Evolutionary conservation across 2,797 vertebrate genomes (phyloP).

Genomic region (Cynopterus sphinx): DNA sequence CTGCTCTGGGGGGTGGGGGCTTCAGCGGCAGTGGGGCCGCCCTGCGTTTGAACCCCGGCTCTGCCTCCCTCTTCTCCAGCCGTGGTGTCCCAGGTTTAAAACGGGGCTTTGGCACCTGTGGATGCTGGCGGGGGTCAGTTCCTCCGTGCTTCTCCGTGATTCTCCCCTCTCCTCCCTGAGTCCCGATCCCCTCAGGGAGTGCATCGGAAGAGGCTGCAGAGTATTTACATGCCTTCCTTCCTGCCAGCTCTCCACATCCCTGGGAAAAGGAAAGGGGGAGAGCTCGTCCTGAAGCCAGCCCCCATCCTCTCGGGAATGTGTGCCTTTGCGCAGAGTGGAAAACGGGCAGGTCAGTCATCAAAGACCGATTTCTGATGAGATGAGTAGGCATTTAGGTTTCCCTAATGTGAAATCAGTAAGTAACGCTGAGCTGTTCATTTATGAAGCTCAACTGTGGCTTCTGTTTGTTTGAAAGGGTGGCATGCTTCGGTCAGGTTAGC

Average conservation of each 20-base stretch:
- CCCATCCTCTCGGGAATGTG: not conserved
- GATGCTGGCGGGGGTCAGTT: no score
- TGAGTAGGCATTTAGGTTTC: not conserved
- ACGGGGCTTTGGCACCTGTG: no score
- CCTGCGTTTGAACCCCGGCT: not conserved
- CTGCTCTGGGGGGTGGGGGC: not conserved
- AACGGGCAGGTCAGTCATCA: not conserved
- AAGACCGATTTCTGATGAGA: not conserved
- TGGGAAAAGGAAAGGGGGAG: not conserved
- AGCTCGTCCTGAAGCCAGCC: not conserved
- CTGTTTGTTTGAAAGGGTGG: not conserved
- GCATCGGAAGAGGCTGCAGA: not conserved
- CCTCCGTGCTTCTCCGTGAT: not conserved
- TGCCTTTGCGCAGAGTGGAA: not conserved
- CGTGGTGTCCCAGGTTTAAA: not conserved
- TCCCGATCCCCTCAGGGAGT: not conserved
- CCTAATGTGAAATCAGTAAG: not conserved
- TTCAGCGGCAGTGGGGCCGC: not conserved
- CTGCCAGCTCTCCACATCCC: not conserved
- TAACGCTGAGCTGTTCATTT: slow-evolving; percentile 22
- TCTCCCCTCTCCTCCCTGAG: not conserved
- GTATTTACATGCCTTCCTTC: not conserved
- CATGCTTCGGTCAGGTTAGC: not conserved
- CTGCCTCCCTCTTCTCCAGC: not conserved
- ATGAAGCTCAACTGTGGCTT: not conserved